Evolutionary conservation across 2,113 vertebrate genomes (phyloP).

Genomic region (Rallus limicola): DNA sequence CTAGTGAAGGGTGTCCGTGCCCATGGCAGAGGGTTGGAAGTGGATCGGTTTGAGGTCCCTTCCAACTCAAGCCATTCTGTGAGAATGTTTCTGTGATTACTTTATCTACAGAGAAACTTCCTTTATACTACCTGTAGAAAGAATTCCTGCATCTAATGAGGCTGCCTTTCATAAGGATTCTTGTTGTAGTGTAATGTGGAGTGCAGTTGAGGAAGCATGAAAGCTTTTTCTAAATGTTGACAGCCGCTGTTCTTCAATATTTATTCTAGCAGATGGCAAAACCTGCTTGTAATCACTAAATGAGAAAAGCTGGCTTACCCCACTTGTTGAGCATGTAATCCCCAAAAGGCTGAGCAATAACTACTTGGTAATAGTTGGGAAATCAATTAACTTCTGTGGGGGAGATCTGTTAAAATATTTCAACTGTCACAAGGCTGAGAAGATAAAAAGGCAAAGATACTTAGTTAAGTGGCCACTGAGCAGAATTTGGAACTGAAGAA

Average conservation of each 20-base stretch:
- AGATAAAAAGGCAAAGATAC: neutral
- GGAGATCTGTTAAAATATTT: neutral
- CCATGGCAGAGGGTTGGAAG: too few relatives aligned
- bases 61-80: too few relatives aligned
- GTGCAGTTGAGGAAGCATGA: neutral
- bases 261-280: neutral
- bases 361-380: neutral
- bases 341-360: neutral
- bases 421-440: neutral
- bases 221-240: neutral
- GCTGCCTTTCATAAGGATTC: neutral
- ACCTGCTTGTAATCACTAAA: neutral
- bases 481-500: neutral
- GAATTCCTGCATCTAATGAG: neutral
- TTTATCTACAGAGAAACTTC: neutral
- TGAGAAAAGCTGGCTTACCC: neutral
- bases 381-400: neutral
- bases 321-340: neutral
- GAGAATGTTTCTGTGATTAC: neutral
- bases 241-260: neutral
- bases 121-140: neutral
- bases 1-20: too few relatives aligned
- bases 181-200: neutral
- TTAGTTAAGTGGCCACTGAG: neutral
- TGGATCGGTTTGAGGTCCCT: too few relatives aligned